These are phyloP conservation scores for Trichomycterus rosablanca DNA, from an alignment of 2,113 vertebrate genomes.

Conservation along the genomic window DNA sequence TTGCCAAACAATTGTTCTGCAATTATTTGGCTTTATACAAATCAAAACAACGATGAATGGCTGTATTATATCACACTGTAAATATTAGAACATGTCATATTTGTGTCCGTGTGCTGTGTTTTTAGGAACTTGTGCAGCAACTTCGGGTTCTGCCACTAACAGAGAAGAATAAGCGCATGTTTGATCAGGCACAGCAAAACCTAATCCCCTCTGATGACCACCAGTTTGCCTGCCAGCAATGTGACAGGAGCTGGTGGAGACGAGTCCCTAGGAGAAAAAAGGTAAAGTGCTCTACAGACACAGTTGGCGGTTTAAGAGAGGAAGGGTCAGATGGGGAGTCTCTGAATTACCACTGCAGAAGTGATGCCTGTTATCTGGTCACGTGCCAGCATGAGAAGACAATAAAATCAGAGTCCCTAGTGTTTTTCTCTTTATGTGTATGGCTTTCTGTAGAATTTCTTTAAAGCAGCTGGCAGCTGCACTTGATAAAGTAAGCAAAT, in stretches of 20 bases:
- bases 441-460: too few species aligned
- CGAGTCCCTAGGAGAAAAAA: conserved; percentile 66
- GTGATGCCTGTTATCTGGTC: too few species aligned
- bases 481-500: too few species aligned
- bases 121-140: conserved; percentile 47
- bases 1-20: too few species aligned
- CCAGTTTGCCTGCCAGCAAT: conserved; percentile 67
- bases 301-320: background rate
- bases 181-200: conserved; percentile 63
- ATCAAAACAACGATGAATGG: background rate
- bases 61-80: too few species aligned
- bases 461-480: too few species aligned
- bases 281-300: conserved; percentile 53
- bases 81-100: background rate
- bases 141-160: conserved; percentile 61
- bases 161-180: conserved; percentile 64
- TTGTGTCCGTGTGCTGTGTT: conserved; percentile 6
- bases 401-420: too few species aligned
- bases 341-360: too few species aligned
- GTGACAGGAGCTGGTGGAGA: conserved; percentile 73
- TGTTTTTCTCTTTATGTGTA: too few species aligned
- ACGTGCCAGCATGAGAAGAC: too few species aligned
- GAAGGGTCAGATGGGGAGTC: too few species aligned
- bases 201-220: conserved; percentile 55
- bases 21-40: too few species aligned